Conservation (phyloP, 1,140 invertebrate genomes). For the Megalopta genalis region DNA sequence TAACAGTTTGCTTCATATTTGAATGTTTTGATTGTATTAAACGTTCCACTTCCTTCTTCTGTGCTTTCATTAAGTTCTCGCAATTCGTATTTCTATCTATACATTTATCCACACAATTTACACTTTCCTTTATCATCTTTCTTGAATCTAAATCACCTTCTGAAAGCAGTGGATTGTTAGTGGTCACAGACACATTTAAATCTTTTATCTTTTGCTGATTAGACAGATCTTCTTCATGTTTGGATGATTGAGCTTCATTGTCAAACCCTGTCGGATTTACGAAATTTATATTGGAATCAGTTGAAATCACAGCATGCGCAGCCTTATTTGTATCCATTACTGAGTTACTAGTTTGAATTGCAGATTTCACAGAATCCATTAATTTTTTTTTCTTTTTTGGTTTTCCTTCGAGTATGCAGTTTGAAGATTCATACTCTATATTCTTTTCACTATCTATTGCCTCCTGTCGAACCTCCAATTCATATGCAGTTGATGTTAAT, state of each 20-base stretch:
- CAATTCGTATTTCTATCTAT: background rate
- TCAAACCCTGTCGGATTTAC: background rate
- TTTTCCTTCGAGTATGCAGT: background rate
- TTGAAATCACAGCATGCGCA: background rate
- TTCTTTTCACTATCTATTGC: slow-evolving; percentile 17
- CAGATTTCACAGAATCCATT: background rate
- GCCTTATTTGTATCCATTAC: background rate
- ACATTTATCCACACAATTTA: background rate
- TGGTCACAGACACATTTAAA: background rate
- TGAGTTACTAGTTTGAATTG: background rate
- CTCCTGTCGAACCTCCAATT: slow-evolving; percentile 30
- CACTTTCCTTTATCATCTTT: background rate
- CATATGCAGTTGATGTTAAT: slow-evolving; percentile 43
- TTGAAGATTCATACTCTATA: slow-evolving; percentile 6
- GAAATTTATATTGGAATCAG: background rate
- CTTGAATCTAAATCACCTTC: background rate
- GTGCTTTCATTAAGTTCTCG: background rate
- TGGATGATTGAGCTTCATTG: background rate
- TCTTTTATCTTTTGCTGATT: background rate
- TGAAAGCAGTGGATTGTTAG: background rate
- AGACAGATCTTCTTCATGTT: background rate
- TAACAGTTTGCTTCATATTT: background rate
- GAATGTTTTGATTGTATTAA: slow-evolving; percentile 5
- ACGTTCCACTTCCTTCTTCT: background rate
- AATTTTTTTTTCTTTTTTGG: background rate